Percentiles rank a stretch among this genome's conserved stretches.
phyloP scores from a whole-genome alignment of 2,113 vertebrate species.

The Struthidea cinerea region DNA sequence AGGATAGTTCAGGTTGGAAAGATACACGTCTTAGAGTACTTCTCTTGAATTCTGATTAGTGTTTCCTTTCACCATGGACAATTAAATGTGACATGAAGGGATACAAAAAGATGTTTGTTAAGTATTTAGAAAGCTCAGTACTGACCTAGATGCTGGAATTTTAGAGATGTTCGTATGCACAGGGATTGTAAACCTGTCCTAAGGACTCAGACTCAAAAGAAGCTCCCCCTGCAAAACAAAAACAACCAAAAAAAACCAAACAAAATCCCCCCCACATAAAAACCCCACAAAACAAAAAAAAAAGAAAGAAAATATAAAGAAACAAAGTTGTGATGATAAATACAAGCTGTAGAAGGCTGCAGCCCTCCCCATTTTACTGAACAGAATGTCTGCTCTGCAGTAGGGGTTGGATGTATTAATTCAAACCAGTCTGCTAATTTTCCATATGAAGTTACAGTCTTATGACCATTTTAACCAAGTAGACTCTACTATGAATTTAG shows the following conservation, averaged over 20 bases:
- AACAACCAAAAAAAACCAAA: no score
- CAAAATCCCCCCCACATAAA: no score
- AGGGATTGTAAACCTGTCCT: neutral
- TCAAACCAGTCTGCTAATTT: neutral
- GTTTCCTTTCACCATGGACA: neutral
- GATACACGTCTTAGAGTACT: neutral
- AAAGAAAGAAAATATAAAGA: no score
- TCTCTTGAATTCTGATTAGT: slow-evolving; percentile 5
- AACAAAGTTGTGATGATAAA: neutral
- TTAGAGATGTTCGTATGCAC: neutral
- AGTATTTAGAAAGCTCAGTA: neutral
- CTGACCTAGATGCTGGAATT: neutral
- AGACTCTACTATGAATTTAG: neutral
- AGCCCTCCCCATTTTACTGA: neutral
- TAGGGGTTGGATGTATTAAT: neutral
- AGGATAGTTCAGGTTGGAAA: neutral
- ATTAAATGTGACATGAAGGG: slow-evolving; percentile 23
- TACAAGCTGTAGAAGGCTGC: neutral
- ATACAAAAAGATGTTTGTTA: neutral
- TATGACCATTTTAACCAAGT: neutral
- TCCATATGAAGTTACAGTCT: neutral
- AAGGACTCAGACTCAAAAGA: neutral
- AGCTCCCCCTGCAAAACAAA: neutral
- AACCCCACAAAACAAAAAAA: neutral
- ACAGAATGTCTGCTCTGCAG: neutral